Evolutionary conservation across 2,888 invertebrate genomes (phyloP).

Genomic region (Caenorhabditis sp.): DNA sequence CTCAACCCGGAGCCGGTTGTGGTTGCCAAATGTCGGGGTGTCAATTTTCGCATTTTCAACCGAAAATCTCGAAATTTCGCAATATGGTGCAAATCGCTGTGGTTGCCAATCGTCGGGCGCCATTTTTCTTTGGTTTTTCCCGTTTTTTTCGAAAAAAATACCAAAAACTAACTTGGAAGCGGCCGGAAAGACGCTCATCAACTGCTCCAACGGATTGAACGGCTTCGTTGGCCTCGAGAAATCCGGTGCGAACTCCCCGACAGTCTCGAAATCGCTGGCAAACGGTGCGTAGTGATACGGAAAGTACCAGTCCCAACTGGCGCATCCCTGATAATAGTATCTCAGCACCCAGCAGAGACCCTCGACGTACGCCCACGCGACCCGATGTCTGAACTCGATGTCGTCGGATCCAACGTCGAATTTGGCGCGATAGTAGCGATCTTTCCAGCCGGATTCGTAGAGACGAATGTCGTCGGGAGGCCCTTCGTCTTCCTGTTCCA

Average conservation of each 20-base stretch:
- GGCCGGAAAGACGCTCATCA: conserved; percentile 99
- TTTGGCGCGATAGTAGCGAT: conserved; percentile 88
- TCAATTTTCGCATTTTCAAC: too few relatives aligned
- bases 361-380: conserved; percentile 91
- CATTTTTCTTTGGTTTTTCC: too few relatives aligned
- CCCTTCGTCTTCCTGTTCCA: conserved; percentile 72
- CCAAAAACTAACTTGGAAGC: conserved; percentile 87
- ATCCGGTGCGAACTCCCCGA: conserved; percentile 89
- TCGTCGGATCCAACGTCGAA: conserved; percentile 84
- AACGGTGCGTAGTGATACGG: conserved; percentile 99
- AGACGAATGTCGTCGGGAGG: conserved; percentile 82
- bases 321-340: conserved; percentile 99
- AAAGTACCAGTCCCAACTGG: conserved; percentile 99
- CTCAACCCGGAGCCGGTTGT: too few relatives aligned
- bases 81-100: too few relatives aligned
- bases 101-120: too few relatives aligned
- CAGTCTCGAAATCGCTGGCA: conserved; percentile 94
- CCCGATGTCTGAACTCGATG: conserved; percentile 91
- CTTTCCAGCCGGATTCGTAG: conserved; percentile 97
- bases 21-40: too few relatives aligned
- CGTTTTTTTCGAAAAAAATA: not conserved
- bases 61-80: too few relatives aligned
- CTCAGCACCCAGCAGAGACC: conserved; percentile 98
- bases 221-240: conserved; percentile 94
- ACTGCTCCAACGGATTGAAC: conserved; percentile 97